Percentiles rank a stretch among this genome's conserved stretches.
Conservation (phyloP, 64 coral and sea anemone genomes). For the Dendrophyllia cribrosa region DNA sequence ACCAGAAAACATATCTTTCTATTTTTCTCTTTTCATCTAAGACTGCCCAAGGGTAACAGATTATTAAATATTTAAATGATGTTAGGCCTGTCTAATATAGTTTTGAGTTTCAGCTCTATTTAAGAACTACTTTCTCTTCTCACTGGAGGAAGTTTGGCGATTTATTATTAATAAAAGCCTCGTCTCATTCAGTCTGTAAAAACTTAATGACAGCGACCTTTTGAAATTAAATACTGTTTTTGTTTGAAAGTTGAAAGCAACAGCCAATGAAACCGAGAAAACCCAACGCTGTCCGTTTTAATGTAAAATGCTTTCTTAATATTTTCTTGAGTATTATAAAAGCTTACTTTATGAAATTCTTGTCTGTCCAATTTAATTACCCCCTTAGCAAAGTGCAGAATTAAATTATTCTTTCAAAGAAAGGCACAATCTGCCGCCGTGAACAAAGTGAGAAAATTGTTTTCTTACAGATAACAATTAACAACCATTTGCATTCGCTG, state of each 20-base stretch:
- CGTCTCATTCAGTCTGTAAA: background rate
- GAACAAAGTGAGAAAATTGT: conserved; percentile 4
- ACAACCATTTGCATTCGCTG: background rate
- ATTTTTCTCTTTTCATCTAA: background rate
- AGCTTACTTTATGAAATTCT: background rate
- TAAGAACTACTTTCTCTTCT: conserved; percentile 15
- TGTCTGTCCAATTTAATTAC: conserved; percentile 28
- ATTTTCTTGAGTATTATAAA: background rate
- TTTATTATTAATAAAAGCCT: conserved; percentile 21
- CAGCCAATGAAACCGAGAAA: background rate
- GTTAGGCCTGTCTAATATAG: background rate
- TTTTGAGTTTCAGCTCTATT: conserved; percentile 2
- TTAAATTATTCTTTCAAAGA: conserved; percentile 25
- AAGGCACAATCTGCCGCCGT: background rate
- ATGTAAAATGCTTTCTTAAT: background rate
- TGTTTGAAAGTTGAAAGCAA: background rate
- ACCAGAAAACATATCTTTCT: background rate
- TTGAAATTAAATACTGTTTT: conserved; percentile 25
- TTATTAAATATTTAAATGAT: conserved; percentile 40
- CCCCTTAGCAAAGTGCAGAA: background rate
- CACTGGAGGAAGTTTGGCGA: background rate
- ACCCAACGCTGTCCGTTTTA: background rate
- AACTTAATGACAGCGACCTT: background rate
- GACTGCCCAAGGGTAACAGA: background rate
- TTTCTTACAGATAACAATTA: conserved; percentile 9